Conservation (phyloP, 2,797 vertebrate genomes). For the Phrynocephalus guinanensis region DNA sequence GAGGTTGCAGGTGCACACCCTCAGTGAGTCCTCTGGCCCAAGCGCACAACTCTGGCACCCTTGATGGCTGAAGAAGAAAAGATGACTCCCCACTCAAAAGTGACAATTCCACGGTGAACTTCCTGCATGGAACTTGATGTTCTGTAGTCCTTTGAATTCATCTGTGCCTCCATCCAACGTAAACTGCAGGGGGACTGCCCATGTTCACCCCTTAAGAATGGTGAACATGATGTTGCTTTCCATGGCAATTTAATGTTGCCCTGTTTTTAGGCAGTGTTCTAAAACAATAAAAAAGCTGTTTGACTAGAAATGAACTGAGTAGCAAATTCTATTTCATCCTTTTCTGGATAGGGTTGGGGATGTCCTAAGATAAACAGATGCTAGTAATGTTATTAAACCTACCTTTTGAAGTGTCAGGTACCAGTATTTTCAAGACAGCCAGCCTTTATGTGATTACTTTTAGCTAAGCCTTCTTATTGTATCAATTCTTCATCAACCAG, state of each 20-base stretch:
- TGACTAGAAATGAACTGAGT: not conserved
- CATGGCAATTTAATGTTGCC: not conserved
- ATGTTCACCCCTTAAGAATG: not conserved
- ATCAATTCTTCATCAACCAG: slow-evolving; percentile 20
- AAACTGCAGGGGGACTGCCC: too few species aligned
- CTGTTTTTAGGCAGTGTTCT: not conserved
- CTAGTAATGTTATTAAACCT: not conserved
- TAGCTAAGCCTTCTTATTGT: slow-evolving; percentile 23
- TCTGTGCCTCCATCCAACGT: too few species aligned
- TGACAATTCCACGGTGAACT: too few species aligned
- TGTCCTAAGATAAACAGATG: not conserved
- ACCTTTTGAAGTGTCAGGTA: slow-evolving; percentile 24
- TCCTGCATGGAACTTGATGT: too few species aligned
- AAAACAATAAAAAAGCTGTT: not conserved
- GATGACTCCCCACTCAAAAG: too few species aligned
- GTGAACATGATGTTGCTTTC: not conserved
- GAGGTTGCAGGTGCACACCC: too few species aligned
- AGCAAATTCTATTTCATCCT: not conserved
- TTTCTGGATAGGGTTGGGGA: not conserved
- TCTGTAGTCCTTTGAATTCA: too few species aligned
- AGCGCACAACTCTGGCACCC: too few species aligned
- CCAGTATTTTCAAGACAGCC: slow-evolving; percentile 2
- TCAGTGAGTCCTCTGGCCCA: too few species aligned
- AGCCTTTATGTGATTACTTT: slow-evolving; percentile 24
- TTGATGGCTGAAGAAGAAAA: too few species aligned